Conservation (phyloP, 2,888 invertebrate genomes). For the Melanotus villosus region DNA sequence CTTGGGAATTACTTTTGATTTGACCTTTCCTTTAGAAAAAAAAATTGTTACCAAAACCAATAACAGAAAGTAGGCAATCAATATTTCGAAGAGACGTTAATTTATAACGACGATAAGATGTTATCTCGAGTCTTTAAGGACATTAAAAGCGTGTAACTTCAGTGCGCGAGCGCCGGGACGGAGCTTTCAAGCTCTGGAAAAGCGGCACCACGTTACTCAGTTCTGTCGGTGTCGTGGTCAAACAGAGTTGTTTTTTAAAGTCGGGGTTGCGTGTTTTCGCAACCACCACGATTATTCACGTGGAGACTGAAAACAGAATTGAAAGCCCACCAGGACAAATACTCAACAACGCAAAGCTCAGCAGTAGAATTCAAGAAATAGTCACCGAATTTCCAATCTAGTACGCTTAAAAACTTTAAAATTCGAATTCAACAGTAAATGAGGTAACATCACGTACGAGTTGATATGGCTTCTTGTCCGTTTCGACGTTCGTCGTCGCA, state of each 20-base stretch:
- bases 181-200: slow-evolving; percentile 42
- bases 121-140: slow-evolving; percentile 6
- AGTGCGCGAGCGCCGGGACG: slow-evolving; percentile 49
- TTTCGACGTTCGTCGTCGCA: slow-evolving; percentile 73
- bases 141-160: slow-evolving; percentile 17
- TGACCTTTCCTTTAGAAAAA: not conserved
- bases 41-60: slow-evolving; percentile 1
- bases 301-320: not conserved
- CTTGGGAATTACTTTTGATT: slow-evolving; percentile 7
- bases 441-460: slow-evolving; percentile 12
- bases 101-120: slow-evolving; percentile 16
- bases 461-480: slow-evolving; percentile 69
- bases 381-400: not conserved
- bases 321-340: not conserved
- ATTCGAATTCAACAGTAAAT: slow-evolving; percentile 17
- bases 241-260: slow-evolving; percentile 35
- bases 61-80: not conserved
- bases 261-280: slow-evolving; percentile 22
- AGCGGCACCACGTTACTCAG: slow-evolving; percentile 45
- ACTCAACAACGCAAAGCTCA: not conserved
- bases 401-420: not conserved
- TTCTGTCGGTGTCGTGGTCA: slow-evolving; percentile 40
- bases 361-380: too few relatives aligned
- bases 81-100: slow-evolving; percentile 14
- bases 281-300: slow-evolving; percentile 15